Base-by-base conservation (phyloP, 2,888 invertebrate species). In the Cremastinae sp. region DNA sequence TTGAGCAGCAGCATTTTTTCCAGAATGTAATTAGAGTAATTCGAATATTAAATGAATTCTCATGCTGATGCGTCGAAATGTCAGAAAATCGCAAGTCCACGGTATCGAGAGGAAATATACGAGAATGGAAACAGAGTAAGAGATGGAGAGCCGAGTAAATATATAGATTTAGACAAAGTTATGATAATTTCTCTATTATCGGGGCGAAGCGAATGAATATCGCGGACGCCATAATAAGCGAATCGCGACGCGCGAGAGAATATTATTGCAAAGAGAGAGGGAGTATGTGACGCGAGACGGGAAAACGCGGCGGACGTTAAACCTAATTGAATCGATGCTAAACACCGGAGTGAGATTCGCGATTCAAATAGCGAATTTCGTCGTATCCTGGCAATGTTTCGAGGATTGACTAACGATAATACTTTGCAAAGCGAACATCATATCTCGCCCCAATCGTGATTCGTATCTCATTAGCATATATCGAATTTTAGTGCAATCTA, bases 161-260 rank as follows among this genome's bases (percentile, higher is more conserved):
- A 45, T 16, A 62, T 75, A n/a, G n/a, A 54, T 71, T 65, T 43
- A 38, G 66, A 69, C 64, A 28, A 28, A 49, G 43, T 78, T 79
- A 79, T 78, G 79, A 79, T 79, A 79, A 79, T 79, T 79, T 74
- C 78, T 71, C 72, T 79, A 79, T 79, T 79, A 79, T 79, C 79
- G 69, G 58, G 69, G 45, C n/a, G 28, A 58, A 28, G 36, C 18
- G 47, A 49, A 51, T 53, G 71, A 69, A 75, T 70, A 64, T 49
- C 41, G 53, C 34, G 16, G n/a, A n/a, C 18, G 49, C 14, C 7
- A 51, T 20, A 47, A 75, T 59, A 43, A 43, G 71, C 51, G 66
- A 75, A 68, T 66, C 66, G 18, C 16, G n/a, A 41, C 47, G 16
- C 34, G 41, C 5, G 20, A 12, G 54, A 20, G 47, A 51, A 61